Percentiles rank a stretch among this genome's conserved stretches.
Conservation (phyloP, 2,113 vertebrate species). For the Gopherus evgoodei region DNA sequence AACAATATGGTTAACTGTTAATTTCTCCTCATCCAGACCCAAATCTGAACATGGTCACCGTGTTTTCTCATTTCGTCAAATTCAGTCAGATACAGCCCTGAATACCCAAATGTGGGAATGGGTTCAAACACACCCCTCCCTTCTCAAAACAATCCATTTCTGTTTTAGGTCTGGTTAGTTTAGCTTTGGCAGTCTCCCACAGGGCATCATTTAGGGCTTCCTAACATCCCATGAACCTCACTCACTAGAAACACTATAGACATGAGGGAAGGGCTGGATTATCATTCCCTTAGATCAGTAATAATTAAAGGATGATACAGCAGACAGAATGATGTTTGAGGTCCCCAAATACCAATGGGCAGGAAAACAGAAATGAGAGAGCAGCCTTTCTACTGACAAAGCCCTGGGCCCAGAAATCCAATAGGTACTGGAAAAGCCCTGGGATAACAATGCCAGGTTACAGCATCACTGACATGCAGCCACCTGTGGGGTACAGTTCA, state of each 20-base stretch:
- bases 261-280: conserved; percentile 24
- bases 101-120: background rate
- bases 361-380: conserved; percentile 55
- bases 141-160: background rate
- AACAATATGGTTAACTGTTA: background rate
- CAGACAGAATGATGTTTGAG: conserved; percentile 40
- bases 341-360: conserved; percentile 45
- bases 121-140: background rate
- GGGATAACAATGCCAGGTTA: conserved; percentile 23
- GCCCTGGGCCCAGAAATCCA: background rate
- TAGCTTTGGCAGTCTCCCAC: background rate
- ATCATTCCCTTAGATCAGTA: conserved; percentile 48
- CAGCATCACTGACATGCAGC: background rate
- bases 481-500: background rate
- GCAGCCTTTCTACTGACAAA: conserved; percentile 19
- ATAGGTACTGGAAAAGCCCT: background rate
- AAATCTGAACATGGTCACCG: background rate
- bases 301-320: conserved; percentile 59
- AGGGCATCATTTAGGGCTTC: background rate
- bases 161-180: background rate
- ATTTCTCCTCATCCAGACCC: background rate
- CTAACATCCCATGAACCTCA: conserved; percentile 17
- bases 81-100: background rate
- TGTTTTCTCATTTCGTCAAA: background rate
- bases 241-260: background rate